These are phyloP conservation scores for Enteromius treurensis DNA, from an alignment of 2,797 vertebrate genomes.

Conservation along the genomic window DNA sequence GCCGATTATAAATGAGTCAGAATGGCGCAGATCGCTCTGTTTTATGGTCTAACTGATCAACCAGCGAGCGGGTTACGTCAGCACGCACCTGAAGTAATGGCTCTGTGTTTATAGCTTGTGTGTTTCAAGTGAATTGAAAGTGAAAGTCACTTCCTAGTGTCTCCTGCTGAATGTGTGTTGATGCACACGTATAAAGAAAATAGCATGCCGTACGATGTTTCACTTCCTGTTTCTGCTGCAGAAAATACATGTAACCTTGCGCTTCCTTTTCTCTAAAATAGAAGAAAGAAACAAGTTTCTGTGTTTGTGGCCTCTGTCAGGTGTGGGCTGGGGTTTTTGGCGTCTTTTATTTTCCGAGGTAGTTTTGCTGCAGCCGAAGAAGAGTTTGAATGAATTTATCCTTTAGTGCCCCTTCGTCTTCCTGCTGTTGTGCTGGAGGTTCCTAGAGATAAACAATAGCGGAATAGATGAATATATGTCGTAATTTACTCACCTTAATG, in stretches of 20 bases:
- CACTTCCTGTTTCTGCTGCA: conserved; percentile 16
- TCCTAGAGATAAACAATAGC: background rate
- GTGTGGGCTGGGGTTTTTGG: conserved; percentile 2
- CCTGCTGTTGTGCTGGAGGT: background rate
- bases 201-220: background rate
- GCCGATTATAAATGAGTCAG: conserved; percentile 17
- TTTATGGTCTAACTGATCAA: conserved; percentile 5
- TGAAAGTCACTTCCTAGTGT: background rate
- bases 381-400: background rate
- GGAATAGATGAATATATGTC: no score
- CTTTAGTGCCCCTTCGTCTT: no score
- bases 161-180: background rate
- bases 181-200: background rate
- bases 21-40: background rate
- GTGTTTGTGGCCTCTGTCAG: conserved; percentile 39
- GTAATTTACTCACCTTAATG: background rate
- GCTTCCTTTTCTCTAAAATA: background rate
- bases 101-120: background rate
- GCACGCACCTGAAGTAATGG: background rate
- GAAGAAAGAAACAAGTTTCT: conserved; percentile 2
- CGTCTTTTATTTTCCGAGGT: background rate
- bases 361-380: background rate
- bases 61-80: background rate
- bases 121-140: conserved; percentile 2
- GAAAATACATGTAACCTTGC: background rate